A percentile compares a stretch with the other conserved stretches of the same genome.
Conservation (phyloP, 1,140 invertebrate species). For the Drosophila sechellia region DNA sequence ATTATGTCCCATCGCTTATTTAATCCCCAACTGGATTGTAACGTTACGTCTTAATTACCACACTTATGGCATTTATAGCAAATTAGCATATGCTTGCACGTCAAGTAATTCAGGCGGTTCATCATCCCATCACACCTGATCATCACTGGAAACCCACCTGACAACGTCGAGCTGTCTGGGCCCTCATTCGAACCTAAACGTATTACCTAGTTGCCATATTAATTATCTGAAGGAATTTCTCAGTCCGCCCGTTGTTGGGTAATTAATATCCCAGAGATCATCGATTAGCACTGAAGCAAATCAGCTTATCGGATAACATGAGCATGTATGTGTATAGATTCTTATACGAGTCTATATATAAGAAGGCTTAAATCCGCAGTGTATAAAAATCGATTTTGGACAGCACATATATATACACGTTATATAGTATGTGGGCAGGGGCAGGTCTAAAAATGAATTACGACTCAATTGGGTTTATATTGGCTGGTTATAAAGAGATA, state of each 20-base stretch:
- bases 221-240: slow-evolving; percentile 39
- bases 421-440: not conserved
- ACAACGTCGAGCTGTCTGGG: slow-evolving; percentile 10
- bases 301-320: slow-evolving; percentile 17
- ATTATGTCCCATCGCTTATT: not conserved
- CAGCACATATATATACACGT: not conserved
- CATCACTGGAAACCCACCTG: slow-evolving; percentile 9
- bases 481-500: slow-evolving; percentile 53
- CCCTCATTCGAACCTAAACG: slow-evolving; percentile 21
- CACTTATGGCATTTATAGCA: slow-evolving; percentile 1
- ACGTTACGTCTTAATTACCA: slow-evolving; percentile 1
- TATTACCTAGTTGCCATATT: slow-evolving; percentile 32
- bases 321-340: slow-evolving; percentile 4
- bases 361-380: not conserved
- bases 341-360: not conserved
- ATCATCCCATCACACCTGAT: slow-evolving; percentile 28
- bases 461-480: slow-evolving; percentile 44
- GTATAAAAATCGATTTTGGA: not conserved
- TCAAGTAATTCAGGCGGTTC: not conserved
- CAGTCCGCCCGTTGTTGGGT: slow-evolving; percentile 3
- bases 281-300: slow-evolving; percentile 13
- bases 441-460: slow-evolving; percentile 49
- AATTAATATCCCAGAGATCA: slow-evolving; percentile 20
- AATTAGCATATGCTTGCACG: slow-evolving; percentile 13
- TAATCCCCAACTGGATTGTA: not conserved